These are phyloP conservation scores for Hypotaenidia okinawae DNA, from an alignment of 2,797 vertebrate species.

Conservation along the genomic window DNA sequence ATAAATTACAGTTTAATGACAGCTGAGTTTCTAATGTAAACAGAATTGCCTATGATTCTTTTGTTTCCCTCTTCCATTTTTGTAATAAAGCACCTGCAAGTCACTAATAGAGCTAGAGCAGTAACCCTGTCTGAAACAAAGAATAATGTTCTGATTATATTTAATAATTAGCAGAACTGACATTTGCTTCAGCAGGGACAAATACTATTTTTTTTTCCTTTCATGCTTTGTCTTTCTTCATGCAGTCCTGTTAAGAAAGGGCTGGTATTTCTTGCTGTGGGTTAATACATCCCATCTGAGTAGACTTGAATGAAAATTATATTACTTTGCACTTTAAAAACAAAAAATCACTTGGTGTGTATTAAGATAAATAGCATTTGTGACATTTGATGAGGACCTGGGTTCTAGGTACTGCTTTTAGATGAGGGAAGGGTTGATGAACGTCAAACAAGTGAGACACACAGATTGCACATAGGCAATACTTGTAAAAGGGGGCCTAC, in stretches of 20 bases:
- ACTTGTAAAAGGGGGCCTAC: neutral
- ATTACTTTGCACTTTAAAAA: neutral
- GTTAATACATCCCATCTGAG: neutral
- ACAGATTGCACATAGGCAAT: neutral
- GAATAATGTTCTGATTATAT: neutral
- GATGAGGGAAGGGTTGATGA: neutral
- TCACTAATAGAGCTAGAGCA: neutral
- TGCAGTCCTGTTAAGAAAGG: neutral
- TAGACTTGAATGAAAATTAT: neutral
- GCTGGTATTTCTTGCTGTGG: neutral
- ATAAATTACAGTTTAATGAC: neutral
- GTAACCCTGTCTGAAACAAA: neutral
- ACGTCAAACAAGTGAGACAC: neutral
- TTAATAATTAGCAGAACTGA: neutral
- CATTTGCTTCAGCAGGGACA: neutral
- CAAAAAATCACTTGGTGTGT: neutral
- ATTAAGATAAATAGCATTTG: neutral
- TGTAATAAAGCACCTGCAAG: slow-evolving; percentile 9
- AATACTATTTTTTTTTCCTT: neutral
- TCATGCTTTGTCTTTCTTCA: neutral
- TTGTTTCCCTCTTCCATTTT: neutral
- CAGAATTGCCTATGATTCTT: neutral
- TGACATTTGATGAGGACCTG: neutral
- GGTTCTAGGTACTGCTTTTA: neutral
- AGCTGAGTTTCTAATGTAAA: neutral